Evolutionary conservation across 2,888 invertebrate genomes (phyloP).

Genomic region (Glyphotaelius pellucidus): DNA sequence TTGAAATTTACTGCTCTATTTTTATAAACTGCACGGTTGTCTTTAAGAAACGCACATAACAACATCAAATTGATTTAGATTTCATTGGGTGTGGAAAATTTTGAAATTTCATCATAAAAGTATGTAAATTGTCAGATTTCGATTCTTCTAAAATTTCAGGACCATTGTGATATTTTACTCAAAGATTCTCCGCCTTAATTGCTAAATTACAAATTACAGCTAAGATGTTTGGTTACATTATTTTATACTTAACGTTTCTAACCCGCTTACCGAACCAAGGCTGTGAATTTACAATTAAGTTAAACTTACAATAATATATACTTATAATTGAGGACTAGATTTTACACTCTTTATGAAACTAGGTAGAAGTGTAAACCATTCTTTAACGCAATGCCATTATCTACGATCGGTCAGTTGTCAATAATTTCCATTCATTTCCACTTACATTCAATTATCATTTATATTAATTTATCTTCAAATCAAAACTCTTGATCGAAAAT

Average conservation of each 20-base stretch:
- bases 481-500: neutral
- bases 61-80: neutral
- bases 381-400: neutral
- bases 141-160: neutral
- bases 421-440: slow-evolving; percentile 25
- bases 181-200: slow-evolving; percentile 8
- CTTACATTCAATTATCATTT: neutral
- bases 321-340: slow-evolving; percentile 45
- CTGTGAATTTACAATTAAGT: slow-evolving; percentile 51
- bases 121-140: neutral
- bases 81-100: neutral
- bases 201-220: slow-evolving; percentile 33
- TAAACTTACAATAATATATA: slow-evolving; percentile 41
- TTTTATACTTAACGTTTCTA: slow-evolving; percentile 58
- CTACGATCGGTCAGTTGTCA: slow-evolving; percentile 36
- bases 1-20: neutral
- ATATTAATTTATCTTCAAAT: neutral
- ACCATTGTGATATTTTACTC: neutral
- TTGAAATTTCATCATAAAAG: neutral
- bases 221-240: slow-evolving; percentile 48
- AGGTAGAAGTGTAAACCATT: slow-evolving; percentile 19
- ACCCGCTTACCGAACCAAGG: slow-evolving; percentile 66
- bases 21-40: neutral
- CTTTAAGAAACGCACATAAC: neutral
- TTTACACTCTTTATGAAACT: slow-evolving; percentile 42